Evolutionary conservation across 2,113 vertebrate species (phyloP).

Genomic region (Melanocharis versteri): DNA sequence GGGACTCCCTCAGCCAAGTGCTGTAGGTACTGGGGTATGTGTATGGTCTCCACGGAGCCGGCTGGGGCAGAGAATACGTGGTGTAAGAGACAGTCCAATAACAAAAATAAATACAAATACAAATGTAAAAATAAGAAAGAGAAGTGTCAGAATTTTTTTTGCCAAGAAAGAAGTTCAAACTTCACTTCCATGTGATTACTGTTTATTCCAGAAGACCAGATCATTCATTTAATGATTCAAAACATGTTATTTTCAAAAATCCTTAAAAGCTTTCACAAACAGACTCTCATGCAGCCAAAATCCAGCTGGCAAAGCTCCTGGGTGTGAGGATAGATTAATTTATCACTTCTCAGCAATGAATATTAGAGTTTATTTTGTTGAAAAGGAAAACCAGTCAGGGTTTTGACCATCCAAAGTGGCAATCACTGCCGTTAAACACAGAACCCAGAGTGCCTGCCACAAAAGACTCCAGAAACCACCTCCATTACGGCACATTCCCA

Average conservation of each 20-base stretch:
- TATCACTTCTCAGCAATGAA: constrained; percentile 4
- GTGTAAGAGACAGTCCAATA: neutral
- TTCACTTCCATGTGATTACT: neutral
- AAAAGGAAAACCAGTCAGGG: neutral
- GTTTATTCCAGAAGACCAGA: neutral
- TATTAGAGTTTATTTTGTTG: neutral
- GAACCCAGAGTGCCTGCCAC: neutral
- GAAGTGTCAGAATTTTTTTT: neutral
- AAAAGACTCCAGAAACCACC: neutral
- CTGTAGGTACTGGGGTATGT: neutral
- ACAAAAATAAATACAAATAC: neutral
- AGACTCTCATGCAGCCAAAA: constrained; percentile 26
- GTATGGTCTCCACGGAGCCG: neutral
- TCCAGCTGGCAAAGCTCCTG: constrained; percentile 42
- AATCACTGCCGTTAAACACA: neutral
- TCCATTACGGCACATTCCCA: neutral
- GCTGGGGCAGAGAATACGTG: neutral
- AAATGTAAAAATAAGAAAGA: neutral
- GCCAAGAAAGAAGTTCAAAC: constrained; percentile 3
- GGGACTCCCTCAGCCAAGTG: neutral
- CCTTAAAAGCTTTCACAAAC: constrained; percentile 32
- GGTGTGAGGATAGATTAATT: constrained; percentile 27
- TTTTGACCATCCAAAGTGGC: neutral
- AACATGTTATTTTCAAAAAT: constrained; percentile 33
- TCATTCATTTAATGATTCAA: neutral